Conservation (phyloP, 2,113 vertebrate genomes). For the Rhinogobius similis region DNA sequence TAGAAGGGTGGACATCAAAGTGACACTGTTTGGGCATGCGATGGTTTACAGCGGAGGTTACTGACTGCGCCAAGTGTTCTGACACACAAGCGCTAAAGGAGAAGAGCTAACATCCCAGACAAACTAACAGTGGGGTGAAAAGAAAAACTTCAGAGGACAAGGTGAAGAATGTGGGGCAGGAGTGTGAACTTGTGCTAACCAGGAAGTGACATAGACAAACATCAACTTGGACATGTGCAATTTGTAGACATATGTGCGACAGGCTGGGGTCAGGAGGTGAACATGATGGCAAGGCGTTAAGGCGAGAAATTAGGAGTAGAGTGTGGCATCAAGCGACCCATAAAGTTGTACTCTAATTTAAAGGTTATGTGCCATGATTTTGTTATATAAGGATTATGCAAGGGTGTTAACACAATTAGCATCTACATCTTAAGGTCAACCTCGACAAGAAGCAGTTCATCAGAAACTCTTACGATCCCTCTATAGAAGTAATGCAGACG, state of each 20-base stretch:
- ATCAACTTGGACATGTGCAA: conserved; percentile 4
- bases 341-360: background rate
- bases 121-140: conserved; percentile 25
- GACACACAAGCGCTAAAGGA: conserved; percentile 25
- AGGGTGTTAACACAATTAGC: background rate
- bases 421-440: background rate
- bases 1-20: conserved; percentile 58
- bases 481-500: too few species aligned
- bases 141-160: conserved; percentile 28
- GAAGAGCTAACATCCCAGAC: conserved; percentile 32
- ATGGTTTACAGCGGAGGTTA: conserved; percentile 56
- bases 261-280: background rate
- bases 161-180: conserved; percentile 50
- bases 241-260: background rate
- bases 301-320: background rate
- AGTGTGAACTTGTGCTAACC: conserved; percentile 36
- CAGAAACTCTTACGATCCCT: background rate
- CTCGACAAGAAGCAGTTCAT: conserved; percentile 25
- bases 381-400: background rate
- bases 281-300: background rate
- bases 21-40: conserved; percentile 48
- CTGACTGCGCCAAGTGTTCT: conserved; percentile 39
- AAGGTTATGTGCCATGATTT: background rate
- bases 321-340: background rate
- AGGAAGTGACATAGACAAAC: conserved; percentile 38